Percentiles rank a stretch among this genome's conserved stretches.
Evolutionary conservation across 2,888 invertebrate species (phyloP).

Genomic region (Pecten maximus): DNA sequence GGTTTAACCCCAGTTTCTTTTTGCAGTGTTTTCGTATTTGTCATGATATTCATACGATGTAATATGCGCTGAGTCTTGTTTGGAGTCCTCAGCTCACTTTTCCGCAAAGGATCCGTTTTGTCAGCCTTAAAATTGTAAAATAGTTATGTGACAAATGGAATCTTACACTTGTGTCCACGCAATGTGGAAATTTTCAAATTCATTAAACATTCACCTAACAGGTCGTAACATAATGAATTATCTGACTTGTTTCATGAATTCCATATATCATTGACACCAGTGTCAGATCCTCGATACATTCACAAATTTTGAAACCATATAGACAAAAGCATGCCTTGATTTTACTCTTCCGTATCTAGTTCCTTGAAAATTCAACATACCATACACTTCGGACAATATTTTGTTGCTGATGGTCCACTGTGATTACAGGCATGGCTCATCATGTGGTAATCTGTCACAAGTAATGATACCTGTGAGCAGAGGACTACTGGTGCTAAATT

Average conservation of each 20-base stretch:
- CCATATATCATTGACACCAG: too few relatives aligned
- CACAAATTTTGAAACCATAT: too few relatives aligned
- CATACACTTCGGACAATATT: constrained; percentile 44
- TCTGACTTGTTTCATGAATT: too few relatives aligned
- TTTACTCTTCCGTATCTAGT: too few relatives aligned
- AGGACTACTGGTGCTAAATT: not conserved
- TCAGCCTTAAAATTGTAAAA: constrained; percentile 43
- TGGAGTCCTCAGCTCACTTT: constrained; percentile 27
- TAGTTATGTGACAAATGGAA: too few relatives aligned
- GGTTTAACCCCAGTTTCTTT: constrained; percentile 41
- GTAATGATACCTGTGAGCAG: not conserved
- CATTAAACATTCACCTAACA: too few relatives aligned
- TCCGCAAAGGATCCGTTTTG: not conserved
- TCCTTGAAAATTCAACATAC: too few relatives aligned
- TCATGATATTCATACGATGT: not conserved
- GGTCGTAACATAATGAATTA: too few relatives aligned
- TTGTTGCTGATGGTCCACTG: constrained; percentile 40
- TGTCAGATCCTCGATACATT: too few relatives aligned
- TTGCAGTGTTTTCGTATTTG: constrained; percentile 10
- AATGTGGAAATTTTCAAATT: too few relatives aligned
- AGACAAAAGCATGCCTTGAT: too few relatives aligned
- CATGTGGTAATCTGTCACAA: constrained; percentile 45
- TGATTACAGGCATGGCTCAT: constrained; percentile 40
- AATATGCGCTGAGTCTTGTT: constrained; percentile 23
- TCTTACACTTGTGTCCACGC: too few relatives aligned